Evolutionary conservation across 2,888 invertebrate species (phyloP).

Genomic region (Pristionchus maxplancki): DNA sequence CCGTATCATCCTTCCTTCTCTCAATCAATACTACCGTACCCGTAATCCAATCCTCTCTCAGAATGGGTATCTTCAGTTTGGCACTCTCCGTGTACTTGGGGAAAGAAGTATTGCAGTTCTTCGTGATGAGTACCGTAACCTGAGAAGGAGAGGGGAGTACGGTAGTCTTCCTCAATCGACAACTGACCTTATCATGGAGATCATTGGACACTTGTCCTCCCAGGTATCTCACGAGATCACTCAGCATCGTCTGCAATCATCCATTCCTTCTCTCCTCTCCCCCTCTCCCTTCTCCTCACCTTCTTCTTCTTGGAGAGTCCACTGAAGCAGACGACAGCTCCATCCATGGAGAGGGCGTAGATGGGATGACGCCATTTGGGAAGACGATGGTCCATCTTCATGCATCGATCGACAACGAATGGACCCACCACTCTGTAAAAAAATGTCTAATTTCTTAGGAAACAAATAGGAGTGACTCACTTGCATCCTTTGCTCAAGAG

Average conservation of each 20-base stretch:
- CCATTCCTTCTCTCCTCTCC: not conserved
- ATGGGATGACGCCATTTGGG: constrained; percentile 61
- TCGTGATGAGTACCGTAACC: constrained; percentile 63
- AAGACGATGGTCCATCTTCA: constrained; percentile 53
- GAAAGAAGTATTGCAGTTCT: constrained; percentile 57
- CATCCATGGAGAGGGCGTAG: constrained; percentile 58
- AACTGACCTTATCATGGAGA: constrained; percentile 53
- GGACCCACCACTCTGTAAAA: constrained; percentile 57
- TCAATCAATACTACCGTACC: constrained; percentile 49
- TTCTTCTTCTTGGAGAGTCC: constrained; percentile 52
- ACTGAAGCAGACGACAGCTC: constrained; percentile 59
- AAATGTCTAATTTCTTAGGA: not conserved
- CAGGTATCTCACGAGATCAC: constrained; percentile 61
- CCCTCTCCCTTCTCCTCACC: constrained; percentile 48
- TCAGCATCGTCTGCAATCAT: constrained; percentile 40
- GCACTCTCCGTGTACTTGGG: constrained; percentile 62
- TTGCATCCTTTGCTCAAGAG: constrained; percentile 27
- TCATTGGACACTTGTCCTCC: constrained; percentile 55
- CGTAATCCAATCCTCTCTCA: constrained; percentile 53
- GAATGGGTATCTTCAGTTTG: constrained; percentile 52
- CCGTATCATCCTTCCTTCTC: not conserved
- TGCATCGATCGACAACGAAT: constrained; percentile 57
- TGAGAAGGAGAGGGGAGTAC: not conserved
- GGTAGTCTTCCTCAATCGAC: not conserved
- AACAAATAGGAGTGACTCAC: not conserved